Evolutionary conservation across 2,113 vertebrate species (phyloP).

Genomic region (Rattus norvegicus): GRCr8 NC_086038.1:3177001-3177500

Average conservation of each 20-base stretch:
- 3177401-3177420: neutral
- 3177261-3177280: neutral
- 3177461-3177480: neutral
- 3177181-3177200: neutral
- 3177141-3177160: neutral
- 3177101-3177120: neutral
- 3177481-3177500: neutral
- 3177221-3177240: neutral
- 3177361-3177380: neutral
- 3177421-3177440: neutral
- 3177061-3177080: neutral
- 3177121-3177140: too few relatives aligned
- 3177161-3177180: neutral
- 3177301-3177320: neutral
- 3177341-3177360: neutral
- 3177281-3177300: neutral
- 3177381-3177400: neutral
- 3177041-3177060: slow-evolving; percentile 61
- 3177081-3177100: too few relatives aligned
- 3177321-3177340: neutral
- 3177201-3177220: neutral
- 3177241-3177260: neutral
- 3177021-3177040: neutral
- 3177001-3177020: slow-evolving; percentile 25
- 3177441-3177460: neutral